Conservation (phyloP, 2,888 invertebrate species). For the Polydrusus pterygomalis region DNA sequence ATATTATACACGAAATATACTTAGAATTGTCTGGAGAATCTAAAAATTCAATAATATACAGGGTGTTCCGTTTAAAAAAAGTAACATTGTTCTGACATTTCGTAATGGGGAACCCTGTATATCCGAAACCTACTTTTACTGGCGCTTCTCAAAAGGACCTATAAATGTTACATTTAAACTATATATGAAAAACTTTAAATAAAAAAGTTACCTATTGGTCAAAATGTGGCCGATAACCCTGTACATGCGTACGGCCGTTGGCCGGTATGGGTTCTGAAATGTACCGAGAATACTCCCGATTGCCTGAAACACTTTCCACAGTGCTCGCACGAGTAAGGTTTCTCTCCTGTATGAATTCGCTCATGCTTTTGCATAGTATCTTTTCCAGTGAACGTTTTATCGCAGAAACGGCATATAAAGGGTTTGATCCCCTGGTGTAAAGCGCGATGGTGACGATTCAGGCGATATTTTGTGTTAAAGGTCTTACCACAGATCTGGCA, state of each 20-base stretch:
- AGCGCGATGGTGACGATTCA: slow-evolving; percentile 50
- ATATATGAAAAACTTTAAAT: too few species aligned
- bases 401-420: slow-evolving; percentile 62
- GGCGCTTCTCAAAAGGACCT: too few species aligned
- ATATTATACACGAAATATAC: too few species aligned
- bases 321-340: slow-evolving; percentile 67
- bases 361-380: slow-evolving; percentile 65
- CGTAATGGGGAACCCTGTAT: too few species aligned
- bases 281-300: slow-evolving; percentile 64
- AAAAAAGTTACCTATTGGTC: too few species aligned
- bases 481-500: slow-evolving; percentile 68
- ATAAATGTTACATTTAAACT: too few species aligned
- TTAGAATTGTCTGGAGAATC: too few species aligned
- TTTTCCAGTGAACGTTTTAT: slow-evolving; percentile 74
- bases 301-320: slow-evolving; percentile 68
- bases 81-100: too few species aligned
- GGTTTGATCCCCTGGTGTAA: slow-evolving; percentile 75
- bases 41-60: too few species aligned
- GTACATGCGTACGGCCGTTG: slow-evolving; percentile 57
- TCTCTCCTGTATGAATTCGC: slow-evolving; percentile 67
- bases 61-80: too few species aligned
- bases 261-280: slow-evolving; percentile 63
- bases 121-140: too few species aligned
- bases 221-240: too few species aligned
- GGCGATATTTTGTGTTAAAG: slow-evolving; percentile 63